phyloP scores from a whole-genome alignment of 1,140 invertebrate species.

The Arctopsyche grandis region DNA sequence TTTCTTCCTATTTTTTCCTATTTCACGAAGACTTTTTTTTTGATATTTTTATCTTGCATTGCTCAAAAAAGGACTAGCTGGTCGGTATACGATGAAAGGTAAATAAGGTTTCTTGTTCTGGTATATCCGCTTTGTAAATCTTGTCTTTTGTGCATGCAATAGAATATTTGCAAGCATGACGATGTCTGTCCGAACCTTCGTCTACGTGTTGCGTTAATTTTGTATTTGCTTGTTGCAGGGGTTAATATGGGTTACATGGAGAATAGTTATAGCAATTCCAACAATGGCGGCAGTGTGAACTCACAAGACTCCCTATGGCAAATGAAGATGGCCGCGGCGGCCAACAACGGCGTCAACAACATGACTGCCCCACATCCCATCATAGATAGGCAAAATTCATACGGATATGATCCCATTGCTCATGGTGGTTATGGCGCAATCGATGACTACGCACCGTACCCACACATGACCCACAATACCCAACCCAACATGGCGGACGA shows the following conservation, averaged over 20 bases:
- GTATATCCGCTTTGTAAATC: constrained; percentile 48
- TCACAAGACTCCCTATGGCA: constrained; percentile 96
- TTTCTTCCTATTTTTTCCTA: background rate
- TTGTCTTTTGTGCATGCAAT: constrained; percentile 52
- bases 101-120: constrained; percentile 54
- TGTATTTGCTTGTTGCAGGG: constrained; percentile 65
- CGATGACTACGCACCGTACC: constrained; percentile 87
- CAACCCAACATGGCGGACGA: constrained; percentile 72
- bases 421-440: constrained; percentile 84
- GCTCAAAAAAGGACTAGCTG: constrained; percentile 61
- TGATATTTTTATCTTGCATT: constrained; percentile 59
- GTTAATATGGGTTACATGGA: constrained; percentile 90
- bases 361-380: constrained; percentile 67
- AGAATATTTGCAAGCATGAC: constrained; percentile 31
- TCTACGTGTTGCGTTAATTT: background rate
- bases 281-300: constrained; percentile 92
- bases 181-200: background rate
- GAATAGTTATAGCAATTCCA: constrained; percentile 91
- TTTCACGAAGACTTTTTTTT: constrained; percentile 31
- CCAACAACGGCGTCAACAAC: constrained; percentile 69
- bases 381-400: constrained; percentile 71
- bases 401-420: constrained; percentile 80
- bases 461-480: constrained; percentile 75
- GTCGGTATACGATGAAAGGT: constrained; percentile 60
- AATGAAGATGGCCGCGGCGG: constrained; percentile 84